phyloP scores from a whole-genome alignment of 2,797 vertebrate species.

The Tokudaia tokunoshimensis region DNA sequence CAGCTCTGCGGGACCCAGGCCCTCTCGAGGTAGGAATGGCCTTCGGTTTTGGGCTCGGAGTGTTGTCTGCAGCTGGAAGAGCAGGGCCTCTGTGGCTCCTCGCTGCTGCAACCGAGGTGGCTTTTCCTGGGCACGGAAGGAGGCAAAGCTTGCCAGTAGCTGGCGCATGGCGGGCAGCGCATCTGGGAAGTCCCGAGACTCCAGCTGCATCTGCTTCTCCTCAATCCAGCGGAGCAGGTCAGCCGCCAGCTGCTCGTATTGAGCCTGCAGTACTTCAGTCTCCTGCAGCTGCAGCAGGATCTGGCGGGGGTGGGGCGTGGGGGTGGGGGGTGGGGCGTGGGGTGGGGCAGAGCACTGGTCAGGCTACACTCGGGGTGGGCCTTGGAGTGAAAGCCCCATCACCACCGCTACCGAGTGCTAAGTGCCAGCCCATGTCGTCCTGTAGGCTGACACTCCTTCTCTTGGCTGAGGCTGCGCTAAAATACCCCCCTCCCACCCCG shows the following conservation, averaged over 20 bases:
- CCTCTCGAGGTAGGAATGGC: slow-evolving; percentile 91
- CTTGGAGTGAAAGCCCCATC: background rate
- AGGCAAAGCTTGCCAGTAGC: slow-evolving; percentile 92
- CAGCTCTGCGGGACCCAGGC: slow-evolving; percentile 90
- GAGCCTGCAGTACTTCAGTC: slow-evolving; percentile 90
- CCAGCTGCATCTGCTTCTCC: slow-evolving; percentile 90
- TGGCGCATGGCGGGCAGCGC: slow-evolving; percentile 91
- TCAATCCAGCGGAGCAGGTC: slow-evolving; percentile 93
- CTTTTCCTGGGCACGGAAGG: slow-evolving; percentile 93
- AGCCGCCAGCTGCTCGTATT: slow-evolving; percentile 91
- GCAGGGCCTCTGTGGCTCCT: slow-evolving; percentile 92
- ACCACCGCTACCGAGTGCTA: background rate
- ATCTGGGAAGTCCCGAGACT: slow-evolving; percentile 92
- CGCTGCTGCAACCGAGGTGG: slow-evolving; percentile 94
- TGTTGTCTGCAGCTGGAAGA: slow-evolving; percentile 93
- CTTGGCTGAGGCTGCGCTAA: background rate
- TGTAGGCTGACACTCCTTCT: slow-evolving; percentile 72
- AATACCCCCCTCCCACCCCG: background rate
- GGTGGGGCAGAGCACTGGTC: background rate
- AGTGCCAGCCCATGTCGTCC: background rate
- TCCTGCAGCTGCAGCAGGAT: slow-evolving; percentile 92
- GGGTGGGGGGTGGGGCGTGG: no score
- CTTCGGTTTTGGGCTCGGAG: slow-evolving; percentile 93
- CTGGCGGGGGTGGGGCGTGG: slow-evolving; percentile 82
- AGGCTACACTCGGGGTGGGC: background rate